These are phyloP conservation scores for Dicyrtoma fusca DNA, from an alignment of 2,888 invertebrate species.

Conservation along the genomic window DNA sequence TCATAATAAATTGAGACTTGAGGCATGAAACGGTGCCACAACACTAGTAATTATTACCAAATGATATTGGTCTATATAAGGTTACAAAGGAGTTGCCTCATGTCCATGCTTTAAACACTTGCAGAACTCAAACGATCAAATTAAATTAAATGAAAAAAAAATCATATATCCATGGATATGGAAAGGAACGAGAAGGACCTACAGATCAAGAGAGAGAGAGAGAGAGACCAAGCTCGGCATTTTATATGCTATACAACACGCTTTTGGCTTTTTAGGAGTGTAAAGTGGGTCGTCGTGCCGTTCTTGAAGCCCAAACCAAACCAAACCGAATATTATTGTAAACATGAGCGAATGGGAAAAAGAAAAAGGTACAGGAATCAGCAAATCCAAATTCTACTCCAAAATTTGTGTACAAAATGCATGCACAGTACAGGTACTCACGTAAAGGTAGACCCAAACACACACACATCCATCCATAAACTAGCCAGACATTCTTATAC, in stretches of 20 bases:
- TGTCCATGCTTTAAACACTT: slow-evolving; percentile 10
- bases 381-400: no score
- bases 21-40: no score
- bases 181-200: slow-evolving; percentile 27
- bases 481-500: no score
- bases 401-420: no score
- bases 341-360: slow-evolving; percentile 26
- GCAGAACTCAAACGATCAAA: no score
- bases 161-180: slow-evolving; percentile 20
- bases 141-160: slow-evolving; percentile 10
- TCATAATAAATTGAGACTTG: no score
- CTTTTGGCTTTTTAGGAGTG: not conserved
- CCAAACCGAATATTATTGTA: slow-evolving; percentile 34
- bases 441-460: no score
- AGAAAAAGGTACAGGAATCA: slow-evolving; percentile 6
- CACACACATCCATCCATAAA: no score
- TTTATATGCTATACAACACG: not conserved
- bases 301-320: slow-evolving; percentile 35
- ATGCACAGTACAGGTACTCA: no score
- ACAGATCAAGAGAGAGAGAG: not conserved
- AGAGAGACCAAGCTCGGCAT: not conserved
- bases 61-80: not conserved
- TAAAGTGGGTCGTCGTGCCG: slow-evolving; percentile 38
- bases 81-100: slow-evolving; percentile 22
- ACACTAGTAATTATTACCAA: no score